phyloP scores from a whole-genome alignment of 2,113 vertebrate species.

The Egretta garzetta region DNA sequence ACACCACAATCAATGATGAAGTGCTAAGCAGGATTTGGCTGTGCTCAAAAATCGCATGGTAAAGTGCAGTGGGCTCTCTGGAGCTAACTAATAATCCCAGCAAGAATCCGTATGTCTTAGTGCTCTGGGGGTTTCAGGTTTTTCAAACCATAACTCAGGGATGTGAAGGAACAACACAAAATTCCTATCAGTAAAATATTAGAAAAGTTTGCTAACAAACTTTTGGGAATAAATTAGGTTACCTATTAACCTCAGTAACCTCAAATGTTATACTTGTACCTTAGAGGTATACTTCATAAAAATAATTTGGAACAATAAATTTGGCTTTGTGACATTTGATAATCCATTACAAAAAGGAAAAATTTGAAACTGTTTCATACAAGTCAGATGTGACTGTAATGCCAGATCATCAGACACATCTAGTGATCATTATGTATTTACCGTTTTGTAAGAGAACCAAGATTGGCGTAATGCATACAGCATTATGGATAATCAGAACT shows the following conservation, averaged over 20 bases:
- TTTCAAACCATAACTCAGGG: not conserved
- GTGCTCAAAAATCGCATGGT: not conserved
- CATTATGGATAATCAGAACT: no score
- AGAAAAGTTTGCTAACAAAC: not conserved
- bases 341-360: not conserved
- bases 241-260: not conserved
- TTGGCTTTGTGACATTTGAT: not conserved
- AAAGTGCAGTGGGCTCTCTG: not conserved
- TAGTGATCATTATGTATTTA: not conserved
- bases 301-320: not conserved
- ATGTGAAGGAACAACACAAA: not conserved
- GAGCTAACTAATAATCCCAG: not conserved
- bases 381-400: not conserved
- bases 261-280: not conserved
- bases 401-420: not conserved
- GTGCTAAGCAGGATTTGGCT: conserved; percentile 41
- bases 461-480: not conserved
- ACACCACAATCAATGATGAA: not conserved
- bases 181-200: not conserved
- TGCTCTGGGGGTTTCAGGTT: not conserved
- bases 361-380: not conserved
- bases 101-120: not conserved
- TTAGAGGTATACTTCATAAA: not conserved
- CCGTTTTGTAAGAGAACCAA: not conserved
- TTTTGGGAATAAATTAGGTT: not conserved